Evolutionary conservation across 2,888 invertebrate genomes (phyloP).

Genomic region (Orchesella flavescens): DNA sequence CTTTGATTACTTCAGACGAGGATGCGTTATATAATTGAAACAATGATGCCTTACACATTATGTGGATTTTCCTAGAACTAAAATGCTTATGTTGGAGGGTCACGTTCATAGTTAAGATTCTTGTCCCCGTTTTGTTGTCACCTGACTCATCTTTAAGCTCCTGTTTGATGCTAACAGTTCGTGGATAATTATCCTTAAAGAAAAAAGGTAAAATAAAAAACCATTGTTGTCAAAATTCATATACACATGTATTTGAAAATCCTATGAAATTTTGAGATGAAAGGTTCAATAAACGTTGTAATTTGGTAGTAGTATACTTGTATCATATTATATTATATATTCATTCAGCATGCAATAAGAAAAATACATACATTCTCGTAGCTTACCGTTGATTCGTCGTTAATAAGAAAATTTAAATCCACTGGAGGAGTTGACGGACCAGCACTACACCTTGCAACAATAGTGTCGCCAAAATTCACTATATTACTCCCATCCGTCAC

Average conservation of each 20-base stretch:
- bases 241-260: no score
- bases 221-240: no score
- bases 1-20: constrained; percentile 54
- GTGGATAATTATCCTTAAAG: constrained; percentile 22
- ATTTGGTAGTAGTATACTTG: no score
- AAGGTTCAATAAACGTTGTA: no score
- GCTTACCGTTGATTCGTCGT: constrained; percentile 66
- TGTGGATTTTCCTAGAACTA: constrained; percentile 46
- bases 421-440: constrained; percentile 67
- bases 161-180: constrained; percentile 21
- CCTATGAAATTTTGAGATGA: no score
- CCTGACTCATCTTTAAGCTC: constrained; percentile 42
- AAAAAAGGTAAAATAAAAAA: no score
- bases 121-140: constrained; percentile 46
- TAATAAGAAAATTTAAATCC: constrained; percentile 68
- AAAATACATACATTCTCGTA: background rate
- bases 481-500: background rate
- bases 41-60: constrained; percentile 62
- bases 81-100: constrained; percentile 51
- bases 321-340: no score
- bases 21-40: constrained; percentile 55
- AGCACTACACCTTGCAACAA: constrained; percentile 64
- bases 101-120: constrained; percentile 50
- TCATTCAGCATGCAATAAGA: background rate
- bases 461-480: constrained; percentile 40